Base-by-base conservation (phyloP, 2,113 vertebrate genomes). In the Glaucomys volans region DNA sequence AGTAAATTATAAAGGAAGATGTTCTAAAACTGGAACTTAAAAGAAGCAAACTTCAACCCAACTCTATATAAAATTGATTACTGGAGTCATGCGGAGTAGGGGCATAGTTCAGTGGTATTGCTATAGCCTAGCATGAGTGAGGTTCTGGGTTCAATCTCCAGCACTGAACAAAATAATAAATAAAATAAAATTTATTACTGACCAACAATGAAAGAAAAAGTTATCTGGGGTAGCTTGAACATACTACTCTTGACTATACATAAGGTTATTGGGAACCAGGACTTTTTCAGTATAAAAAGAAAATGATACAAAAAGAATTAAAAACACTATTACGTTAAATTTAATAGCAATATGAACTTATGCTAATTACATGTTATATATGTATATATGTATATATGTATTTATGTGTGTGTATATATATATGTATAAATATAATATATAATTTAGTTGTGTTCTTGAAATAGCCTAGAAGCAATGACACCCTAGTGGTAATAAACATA, bases 1-100 rank as follows among this genome's bases (percentile, higher is more conserved):
- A 85, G 69, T 79, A 90, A 75, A 44, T 91, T 52, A 18, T 74
- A 82, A 94, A 90, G 57, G 16, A 40, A 90, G 54, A 69, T 74
- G 72, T 40, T 50, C 22, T 59, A 81, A 67, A 86, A 47, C 54
- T 59, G 35, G 35, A 42, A 17, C 35, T 82, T 86, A 94, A 72
- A 83, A 77, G 52, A 72, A 74, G 82, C 40, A 59, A 47, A 81
- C 28, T 83, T 10, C 85, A 69, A 22, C 22, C 11, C 50, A 67
- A 79, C 20, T 85, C 24, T 82, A 47, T 85, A 74, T 85, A 74
- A 93, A 74, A 66, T 5, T 85, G 37, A 28, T 54, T 44, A 20
- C 81, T 44, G 57, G 40, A 32, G 11, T 11, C 54, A 57, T 22
- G 18, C 5, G 6, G 54, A 22, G 35, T 81, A 37, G 35, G 22